These are phyloP conservation scores for Chanos chanos DNA, from an alignment of 2,797 vertebrate genomes.

Conservation along the genomic window DNA sequence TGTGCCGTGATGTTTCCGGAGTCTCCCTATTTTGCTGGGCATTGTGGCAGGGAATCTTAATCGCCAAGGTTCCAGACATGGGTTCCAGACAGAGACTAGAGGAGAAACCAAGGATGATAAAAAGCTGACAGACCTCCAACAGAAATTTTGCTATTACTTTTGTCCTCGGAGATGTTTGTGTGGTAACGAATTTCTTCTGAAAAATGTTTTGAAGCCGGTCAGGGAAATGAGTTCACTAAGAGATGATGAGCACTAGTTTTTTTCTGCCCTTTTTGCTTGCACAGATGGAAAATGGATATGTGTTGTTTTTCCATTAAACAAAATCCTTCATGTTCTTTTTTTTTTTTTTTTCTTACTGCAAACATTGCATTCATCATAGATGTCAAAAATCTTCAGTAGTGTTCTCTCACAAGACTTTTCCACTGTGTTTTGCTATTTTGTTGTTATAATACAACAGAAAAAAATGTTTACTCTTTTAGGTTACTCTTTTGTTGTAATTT, in stretches of 20 bases:
- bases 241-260: conserved; percentile 31
- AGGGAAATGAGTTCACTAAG: conserved; percentile 19
- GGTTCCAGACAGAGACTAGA: conserved; percentile 30
- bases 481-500: too few species aligned
- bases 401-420: background rate
- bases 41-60: conserved; percentile 35
- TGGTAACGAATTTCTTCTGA: conserved; percentile 10
- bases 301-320: conserved; percentile 15
- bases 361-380: background rate
- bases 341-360: conserved; percentile 8
- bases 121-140: background rate
- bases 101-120: conserved; percentile 12
- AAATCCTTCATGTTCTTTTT: conserved; percentile 30
- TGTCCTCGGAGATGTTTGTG: conserved; percentile 11
- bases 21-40: conserved; percentile 35
- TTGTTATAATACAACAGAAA: too few species aligned
- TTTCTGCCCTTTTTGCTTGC: conserved; percentile 16
- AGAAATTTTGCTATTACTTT: background rate
- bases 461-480: too few species aligned
- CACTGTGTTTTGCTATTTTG: too few species aligned
- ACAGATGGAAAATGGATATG: conserved; percentile 24
- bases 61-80: conserved; percentile 10
- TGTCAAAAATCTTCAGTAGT: conserved; percentile 14
- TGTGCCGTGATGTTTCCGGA: conserved; percentile 28
- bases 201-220: too few species aligned